Base-by-base conservation (phyloP, 2,797 vertebrate species). In the Eurystomus glaucurus region DNA sequence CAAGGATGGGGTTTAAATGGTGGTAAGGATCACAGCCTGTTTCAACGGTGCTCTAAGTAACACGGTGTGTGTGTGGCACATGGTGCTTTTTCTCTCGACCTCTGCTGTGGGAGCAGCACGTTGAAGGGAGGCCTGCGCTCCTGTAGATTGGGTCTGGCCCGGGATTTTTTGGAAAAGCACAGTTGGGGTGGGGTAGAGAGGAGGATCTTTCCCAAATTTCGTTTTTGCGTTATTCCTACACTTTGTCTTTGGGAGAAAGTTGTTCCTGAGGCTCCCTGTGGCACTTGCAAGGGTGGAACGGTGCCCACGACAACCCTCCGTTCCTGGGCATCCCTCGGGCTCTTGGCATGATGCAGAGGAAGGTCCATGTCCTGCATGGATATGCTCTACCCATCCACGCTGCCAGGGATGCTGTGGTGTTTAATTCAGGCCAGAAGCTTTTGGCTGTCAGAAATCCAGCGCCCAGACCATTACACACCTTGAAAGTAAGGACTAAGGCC, bases 321-420 rank as follows among this genome's bases (percentile, higher is more conserved):
- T 43, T 48, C 62, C 46, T 11, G 43, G 17, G 37, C 62, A 66
- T 9, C 23, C 54, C 43, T 8, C 18, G 8, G 33, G 68, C 62
- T 37, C 37, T 33, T 1, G 0, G 43, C 12, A 17, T 26, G 15
- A 43, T 0, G 1, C 75, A 28, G 57, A 19, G 52, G 37, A 39
- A 31, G n/a, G 28, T 13, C 54, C 5, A 0, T 5, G 14, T 39
- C 57, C 41, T 10, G 15, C 62, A 41, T 0, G 0, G 66, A 26
- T 0, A 0, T 12, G 21, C 37, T 45, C 14, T 29, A 5, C 35
- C 41, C 72, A 41, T 4, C 62, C 69, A 5, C 21, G 0, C 14
- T 20, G n/a, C 58, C 37, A 39, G 58, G 2, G 1, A 3, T 3
- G 50, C 29, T 1, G 0, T 4, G 8, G 0, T 16, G 43, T 28